Evolutionary conservation across 2,797 vertebrate species (phyloP).

Genomic region (Ceyx erithaca): DNA sequence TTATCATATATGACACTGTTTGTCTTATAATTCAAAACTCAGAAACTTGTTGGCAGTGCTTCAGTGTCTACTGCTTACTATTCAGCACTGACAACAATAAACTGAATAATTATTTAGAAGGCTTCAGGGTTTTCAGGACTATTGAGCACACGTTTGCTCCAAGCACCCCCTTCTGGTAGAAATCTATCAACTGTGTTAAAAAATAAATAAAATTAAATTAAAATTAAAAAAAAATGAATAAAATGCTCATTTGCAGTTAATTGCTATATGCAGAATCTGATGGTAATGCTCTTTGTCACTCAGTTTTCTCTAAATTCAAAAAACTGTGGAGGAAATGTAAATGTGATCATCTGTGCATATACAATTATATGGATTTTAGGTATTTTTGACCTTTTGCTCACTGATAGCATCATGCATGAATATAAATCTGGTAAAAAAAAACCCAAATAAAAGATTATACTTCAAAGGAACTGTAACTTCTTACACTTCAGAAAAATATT

Average conservation of each 20-base stretch:
- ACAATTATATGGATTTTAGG: background rate
- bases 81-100: background rate
- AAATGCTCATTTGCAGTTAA: background rate
- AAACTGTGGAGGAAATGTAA: background rate
- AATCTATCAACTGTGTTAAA: background rate
- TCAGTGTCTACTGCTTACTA: background rate
- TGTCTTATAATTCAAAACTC: background rate
- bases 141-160: background rate
- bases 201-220: no score
- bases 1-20: background rate
- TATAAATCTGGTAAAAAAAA: background rate
- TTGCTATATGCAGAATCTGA: accelerated
- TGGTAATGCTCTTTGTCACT: background rate
- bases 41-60: background rate
- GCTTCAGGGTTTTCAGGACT: background rate
- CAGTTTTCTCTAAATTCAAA: background rate
- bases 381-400: background rate
- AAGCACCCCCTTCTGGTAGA: constrained; percentile 44
- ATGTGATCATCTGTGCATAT: background rate
- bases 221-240: background rate
- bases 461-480: background rate
- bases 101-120: background rate
- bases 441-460: background rate
- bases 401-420: background rate
- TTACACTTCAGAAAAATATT: background rate